phyloP scores from a whole-genome alignment of 2,113 vertebrate species.

The Chloebia gouldiae region DNA sequence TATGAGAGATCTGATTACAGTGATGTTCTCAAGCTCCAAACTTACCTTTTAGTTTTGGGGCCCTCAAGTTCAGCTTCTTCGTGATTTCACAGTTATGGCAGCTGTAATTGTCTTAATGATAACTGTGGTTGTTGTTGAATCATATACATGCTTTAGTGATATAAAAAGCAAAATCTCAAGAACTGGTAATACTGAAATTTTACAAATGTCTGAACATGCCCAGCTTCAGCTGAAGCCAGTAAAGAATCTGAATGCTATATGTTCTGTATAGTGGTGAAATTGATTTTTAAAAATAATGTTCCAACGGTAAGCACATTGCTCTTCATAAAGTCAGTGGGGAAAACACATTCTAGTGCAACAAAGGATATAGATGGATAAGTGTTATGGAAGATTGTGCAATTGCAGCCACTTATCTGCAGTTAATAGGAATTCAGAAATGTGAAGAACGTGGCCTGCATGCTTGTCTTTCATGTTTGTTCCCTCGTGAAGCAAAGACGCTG shows the following conservation, averaged over 20 bases:
- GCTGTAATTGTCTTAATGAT: background rate
- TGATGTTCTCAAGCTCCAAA: background rate
- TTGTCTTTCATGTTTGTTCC: background rate
- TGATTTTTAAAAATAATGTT: background rate
- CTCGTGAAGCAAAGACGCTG: background rate
- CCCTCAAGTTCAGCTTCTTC: background rate
- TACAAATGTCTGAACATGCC: background rate
- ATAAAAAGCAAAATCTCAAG: background rate
- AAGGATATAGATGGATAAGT: background rate
- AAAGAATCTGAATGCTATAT: background rate
- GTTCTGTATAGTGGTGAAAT: background rate
- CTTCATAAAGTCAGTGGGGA: background rate
- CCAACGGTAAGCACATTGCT: background rate
- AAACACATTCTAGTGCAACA: background rate
- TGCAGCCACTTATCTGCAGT: background rate
- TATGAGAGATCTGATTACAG: background rate
- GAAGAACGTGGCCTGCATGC: accelerated
- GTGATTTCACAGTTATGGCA: background rate
- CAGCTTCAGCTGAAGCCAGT: background rate
- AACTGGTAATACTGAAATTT: background rate
- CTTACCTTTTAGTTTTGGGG: background rate
- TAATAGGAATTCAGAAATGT: background rate
- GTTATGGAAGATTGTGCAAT: background rate
- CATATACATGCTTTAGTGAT: background rate
- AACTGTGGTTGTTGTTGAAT: background rate